A percentile compares a stretch with the other conserved stretches of the same genome.
These are phyloP conservation scores for Pammene fasciana DNA, from an alignment of 2,888 invertebrate genomes.

Conservation along the genomic window DNA sequence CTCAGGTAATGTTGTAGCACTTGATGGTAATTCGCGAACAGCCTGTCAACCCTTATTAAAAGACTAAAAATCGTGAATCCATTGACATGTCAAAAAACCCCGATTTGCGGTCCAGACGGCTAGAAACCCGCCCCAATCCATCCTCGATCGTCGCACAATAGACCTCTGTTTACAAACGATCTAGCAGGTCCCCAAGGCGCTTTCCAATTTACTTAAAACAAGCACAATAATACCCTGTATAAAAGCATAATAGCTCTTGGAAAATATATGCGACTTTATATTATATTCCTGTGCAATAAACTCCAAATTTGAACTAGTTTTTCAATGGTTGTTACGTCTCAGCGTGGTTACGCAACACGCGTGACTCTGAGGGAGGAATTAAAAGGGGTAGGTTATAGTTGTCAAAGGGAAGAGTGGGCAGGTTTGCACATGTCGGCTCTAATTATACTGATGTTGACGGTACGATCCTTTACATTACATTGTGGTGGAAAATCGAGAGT, in stretches of 20 bases:
- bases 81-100: not conserved
- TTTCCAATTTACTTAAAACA: conserved; percentile 79
- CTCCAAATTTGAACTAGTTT: no score
- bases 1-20: no score
- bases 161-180: conserved; percentile 13
- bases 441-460: not conserved
- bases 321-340: no score
- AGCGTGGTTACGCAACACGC: conserved; percentile 42
- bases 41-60: no score
- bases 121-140: not conserved
- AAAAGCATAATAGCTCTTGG: no score
- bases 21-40: no score
- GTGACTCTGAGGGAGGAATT: conserved; percentile 42
- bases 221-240: conserved; percentile 49
- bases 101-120: not conserved
- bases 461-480: not conserved
- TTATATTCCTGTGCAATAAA: no score
- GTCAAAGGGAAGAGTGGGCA: conserved; percentile 19
- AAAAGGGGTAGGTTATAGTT: conserved; percentile 25
- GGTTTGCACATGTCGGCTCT: not conserved
- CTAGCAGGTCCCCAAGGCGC: conserved; percentile 44
- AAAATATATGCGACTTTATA: no score
- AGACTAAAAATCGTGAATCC: not conserved
- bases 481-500: not conserved
- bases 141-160: not conserved